Evolutionary conservation across 2,113 vertebrate genomes (phyloP).

Genomic region (Stegostoma tigrinum): DNA sequence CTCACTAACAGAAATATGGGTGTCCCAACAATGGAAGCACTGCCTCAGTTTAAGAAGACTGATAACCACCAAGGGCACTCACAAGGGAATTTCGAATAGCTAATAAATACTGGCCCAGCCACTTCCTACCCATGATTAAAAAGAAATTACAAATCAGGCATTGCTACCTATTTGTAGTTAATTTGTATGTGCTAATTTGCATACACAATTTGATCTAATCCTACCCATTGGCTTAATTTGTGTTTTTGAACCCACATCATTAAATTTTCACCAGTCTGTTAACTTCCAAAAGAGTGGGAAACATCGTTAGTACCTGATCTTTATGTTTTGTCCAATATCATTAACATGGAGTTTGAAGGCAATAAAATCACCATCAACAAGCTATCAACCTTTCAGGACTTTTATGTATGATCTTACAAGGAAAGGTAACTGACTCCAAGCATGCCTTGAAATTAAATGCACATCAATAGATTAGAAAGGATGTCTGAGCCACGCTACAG

Average conservation of each 20-base stretch:
- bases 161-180: background rate
- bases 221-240: background rate
- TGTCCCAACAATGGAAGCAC: too few relatives aligned
- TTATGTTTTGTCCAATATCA: background rate
- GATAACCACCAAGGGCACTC: too few relatives aligned
- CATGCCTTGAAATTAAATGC: background rate
- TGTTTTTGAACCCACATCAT: background rate
- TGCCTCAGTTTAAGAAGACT: too few relatives aligned
- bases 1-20: too few relatives aligned
- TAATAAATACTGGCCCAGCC: too few relatives aligned
- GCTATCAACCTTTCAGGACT: background rate
- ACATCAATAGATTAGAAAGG: background rate
- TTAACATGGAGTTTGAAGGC: background rate
- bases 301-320: background rate
- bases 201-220: background rate
- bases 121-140: too few relatives aligned
- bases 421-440: background rate
- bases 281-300: background rate
- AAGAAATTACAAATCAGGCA: background rate
- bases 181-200: background rate
- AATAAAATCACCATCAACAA: background rate
- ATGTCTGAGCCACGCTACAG: background rate
- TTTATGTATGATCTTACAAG: background rate
- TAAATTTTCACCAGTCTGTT: background rate
- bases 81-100: too few relatives aligned